Evolutionary conservation across 2,113 vertebrate species (phyloP).

Genomic region (Apteryx mantelli): DNA sequence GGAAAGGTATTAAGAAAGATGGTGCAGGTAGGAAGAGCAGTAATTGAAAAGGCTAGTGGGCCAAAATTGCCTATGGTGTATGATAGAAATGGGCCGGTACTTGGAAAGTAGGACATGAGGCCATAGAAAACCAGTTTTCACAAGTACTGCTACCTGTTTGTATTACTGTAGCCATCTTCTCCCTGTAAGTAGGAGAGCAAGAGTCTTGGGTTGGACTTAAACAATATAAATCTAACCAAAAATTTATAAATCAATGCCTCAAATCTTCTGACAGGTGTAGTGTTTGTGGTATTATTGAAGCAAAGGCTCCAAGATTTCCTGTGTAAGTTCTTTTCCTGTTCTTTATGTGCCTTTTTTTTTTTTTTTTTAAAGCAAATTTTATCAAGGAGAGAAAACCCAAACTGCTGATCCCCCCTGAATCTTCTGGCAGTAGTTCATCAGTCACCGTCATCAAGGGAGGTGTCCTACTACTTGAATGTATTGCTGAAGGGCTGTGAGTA

Average conservation of each 20-base stretch:
- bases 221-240: neutral
- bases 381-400: conserved; percentile 87
- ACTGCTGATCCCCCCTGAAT: conserved; percentile 84
- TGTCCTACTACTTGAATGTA: conserved; percentile 89
- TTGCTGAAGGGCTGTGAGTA: conserved; percentile 96
- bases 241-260: accelerated
- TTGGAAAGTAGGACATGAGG: neutral
- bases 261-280: neutral
- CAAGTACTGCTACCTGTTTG: neutral
- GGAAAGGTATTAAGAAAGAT: neutral
- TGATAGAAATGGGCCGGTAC: neutral
- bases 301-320: neutral
- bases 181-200: neutral
- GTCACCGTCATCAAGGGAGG: conserved; percentile 86
- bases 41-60: neutral
- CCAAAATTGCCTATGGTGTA: neutral
- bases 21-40: neutral
- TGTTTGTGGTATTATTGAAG: neutral
- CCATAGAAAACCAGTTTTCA: neutral
- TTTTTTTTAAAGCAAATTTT: conserved; percentile 82
- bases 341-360: neutral
- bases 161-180: neutral
- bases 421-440: conserved; percentile 74
- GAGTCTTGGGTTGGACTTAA: neutral
- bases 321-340: neutral